Percentiles rank a stretch among this genome's conserved stretches.
Evolutionary conservation across 2,888 invertebrate genomes (phyloP).

Genomic region (Malacosoma neustria): DNA sequence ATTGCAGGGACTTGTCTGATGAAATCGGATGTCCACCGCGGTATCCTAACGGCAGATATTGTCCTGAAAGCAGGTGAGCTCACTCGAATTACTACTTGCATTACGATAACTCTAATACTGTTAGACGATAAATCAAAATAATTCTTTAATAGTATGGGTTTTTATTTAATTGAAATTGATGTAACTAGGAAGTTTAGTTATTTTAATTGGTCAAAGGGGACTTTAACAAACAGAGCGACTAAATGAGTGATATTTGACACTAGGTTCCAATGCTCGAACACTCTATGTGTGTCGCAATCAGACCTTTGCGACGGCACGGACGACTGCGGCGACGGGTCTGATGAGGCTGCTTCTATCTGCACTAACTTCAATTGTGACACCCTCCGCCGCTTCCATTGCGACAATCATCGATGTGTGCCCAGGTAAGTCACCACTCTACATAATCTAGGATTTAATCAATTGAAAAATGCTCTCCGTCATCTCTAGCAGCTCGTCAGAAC

Average conservation of each 20-base stretch:
- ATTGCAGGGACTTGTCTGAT: conserved; percentile 92
- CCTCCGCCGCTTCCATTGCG: conserved; percentile 89
- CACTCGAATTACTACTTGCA: too few species aligned
- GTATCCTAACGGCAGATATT: conserved; percentile 91
- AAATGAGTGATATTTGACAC: too few species aligned
- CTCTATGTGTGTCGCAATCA: conserved; percentile 90
- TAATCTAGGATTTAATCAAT: too few species aligned
- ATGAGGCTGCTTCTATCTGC: conserved; percentile 88
- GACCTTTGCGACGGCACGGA: conserved; percentile 95
- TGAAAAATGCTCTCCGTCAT: too few species aligned
- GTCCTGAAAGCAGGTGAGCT: conserved; percentile 83
- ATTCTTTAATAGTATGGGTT: neutral
- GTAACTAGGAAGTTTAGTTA: too few species aligned
- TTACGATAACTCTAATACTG: too few species aligned
- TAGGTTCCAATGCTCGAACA: conserved; percentile 94
- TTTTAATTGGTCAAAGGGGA: too few species aligned
- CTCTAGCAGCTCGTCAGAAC: too few species aligned
- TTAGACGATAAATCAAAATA: too few species aligned
- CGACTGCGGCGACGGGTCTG: conserved; percentile 94
- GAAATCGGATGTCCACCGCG: conserved; percentile 92
- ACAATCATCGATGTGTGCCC: conserved; percentile 90
- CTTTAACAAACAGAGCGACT: too few species aligned
- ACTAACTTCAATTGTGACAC: conserved; percentile 91
- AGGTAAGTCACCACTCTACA: conserved; percentile 33
- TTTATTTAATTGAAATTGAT: too few species aligned